Evolutionary conservation across 2,888 invertebrate genomes (phyloP), one percentile per base, ranked within the genome.

Genomic region (Nomada fucata): DNA sequence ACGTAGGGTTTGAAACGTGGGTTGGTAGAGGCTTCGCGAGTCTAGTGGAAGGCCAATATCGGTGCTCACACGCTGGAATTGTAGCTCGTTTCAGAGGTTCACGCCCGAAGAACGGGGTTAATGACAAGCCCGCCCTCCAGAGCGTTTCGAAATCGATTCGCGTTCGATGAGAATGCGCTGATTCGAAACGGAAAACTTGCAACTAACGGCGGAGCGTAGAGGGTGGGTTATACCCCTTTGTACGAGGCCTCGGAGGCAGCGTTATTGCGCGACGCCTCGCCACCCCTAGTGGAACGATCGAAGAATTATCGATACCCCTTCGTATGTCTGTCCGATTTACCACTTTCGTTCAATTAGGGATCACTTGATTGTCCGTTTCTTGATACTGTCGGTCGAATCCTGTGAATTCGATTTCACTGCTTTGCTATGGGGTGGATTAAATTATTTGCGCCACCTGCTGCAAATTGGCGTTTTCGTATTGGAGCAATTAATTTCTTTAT

Each of bases 71-170:
- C 60, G 78, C 61, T 82, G 76, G 78, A 86, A 83, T 83, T 86
- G 86, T 67, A 86, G 78, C 75, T 79, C 85, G 74, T 80, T 85
- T 79, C 74, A 76, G 71, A 67, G 74, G 78, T 86, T 88, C 82
- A 82, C 88, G 85, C 79, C 83, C 82, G 85, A 88, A 74, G 82
- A 82, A 88, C 83, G 82, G 79, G 85, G 80, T 86, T 88, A 88
- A 88, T 86, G 85, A 88, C 88, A 85, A 86, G 79, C 76, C 71
- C 57, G 72, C 73, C 73, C 79, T 73, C 82, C 72, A 75, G 84
- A 77, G 75, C 84, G 75, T 84, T 79, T 85, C 82, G 77, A 70
- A 82, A 85, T 85, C 85, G 85, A 85, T 85, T 82, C 76, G 74
- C 67, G 85, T 82, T 82, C 85, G 69, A 76, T 76, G 85, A 64